Evolutionary conservation across 2,113 vertebrate genomes (phyloP).

Genomic region (Galeopterus variegatus): DNA sequence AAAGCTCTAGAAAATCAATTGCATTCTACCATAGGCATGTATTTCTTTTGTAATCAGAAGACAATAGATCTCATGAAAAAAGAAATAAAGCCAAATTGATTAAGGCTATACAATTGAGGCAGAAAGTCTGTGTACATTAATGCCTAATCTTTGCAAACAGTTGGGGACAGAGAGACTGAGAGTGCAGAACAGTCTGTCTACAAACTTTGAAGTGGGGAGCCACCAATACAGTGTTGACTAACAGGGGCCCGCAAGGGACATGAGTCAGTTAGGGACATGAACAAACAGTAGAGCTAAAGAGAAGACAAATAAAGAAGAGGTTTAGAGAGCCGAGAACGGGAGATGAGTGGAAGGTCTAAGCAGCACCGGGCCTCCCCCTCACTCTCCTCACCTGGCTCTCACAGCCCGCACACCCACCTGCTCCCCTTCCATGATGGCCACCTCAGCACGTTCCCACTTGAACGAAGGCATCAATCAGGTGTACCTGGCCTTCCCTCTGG

Average conservation of each 20-base stretch:
- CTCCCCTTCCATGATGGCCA: no score
- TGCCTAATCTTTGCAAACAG: constrained; percentile 57
- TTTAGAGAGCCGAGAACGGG: no score
- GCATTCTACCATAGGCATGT: constrained; percentile 56
- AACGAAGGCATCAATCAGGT: no score
- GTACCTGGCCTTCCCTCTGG: no score
- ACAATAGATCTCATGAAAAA: constrained; percentile 70
- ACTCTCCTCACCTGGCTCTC: no score
- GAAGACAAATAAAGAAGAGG: neutral
- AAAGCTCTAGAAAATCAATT: constrained; percentile 72
- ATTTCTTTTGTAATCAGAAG: constrained; percentile 79
- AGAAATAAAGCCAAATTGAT: constrained; percentile 66
- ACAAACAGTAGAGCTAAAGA: constrained; percentile 16
- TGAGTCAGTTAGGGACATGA: neutral
- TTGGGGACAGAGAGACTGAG: neutral
- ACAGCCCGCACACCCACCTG: no score
- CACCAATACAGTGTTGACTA: neutral
- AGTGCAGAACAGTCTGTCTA: neutral
- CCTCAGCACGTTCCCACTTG: no score
- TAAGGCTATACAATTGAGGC: constrained; percentile 53
- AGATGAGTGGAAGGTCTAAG: no score
- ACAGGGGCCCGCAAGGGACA: neutral
- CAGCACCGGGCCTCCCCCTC: no score
- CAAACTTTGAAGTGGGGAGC: neutral
- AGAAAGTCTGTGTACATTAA: constrained; percentile 54